Evolutionary conservation across 2,797 vertebrate species (phyloP).

Genomic region (Lepus townsendii): DNA sequence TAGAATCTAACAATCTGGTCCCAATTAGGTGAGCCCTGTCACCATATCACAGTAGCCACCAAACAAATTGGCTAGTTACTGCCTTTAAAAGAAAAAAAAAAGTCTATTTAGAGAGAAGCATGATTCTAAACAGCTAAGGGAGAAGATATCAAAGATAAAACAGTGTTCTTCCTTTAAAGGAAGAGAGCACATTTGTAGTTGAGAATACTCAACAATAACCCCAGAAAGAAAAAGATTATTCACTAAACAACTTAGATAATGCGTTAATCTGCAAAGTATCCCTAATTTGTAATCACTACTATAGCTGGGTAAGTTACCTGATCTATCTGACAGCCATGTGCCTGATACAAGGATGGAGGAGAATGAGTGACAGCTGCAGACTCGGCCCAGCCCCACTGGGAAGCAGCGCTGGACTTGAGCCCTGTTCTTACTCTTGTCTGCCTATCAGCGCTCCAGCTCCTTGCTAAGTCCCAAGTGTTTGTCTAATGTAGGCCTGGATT

Average conservation of each 20-base stretch:
- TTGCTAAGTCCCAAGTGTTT: neutral
- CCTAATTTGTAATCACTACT: neutral
- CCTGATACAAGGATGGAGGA: neutral
- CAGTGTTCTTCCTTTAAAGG: slow-evolving; percentile 40
- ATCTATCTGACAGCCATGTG: neutral
- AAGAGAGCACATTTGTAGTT: neutral
- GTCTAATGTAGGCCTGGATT: slow-evolving; percentile 4
- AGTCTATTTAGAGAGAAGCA: neutral
- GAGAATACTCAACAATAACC: slow-evolving; percentile 9
- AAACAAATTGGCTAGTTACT: neutral
- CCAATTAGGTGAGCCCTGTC: slow-evolving; percentile 2
- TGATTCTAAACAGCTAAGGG: slow-evolving; percentile 36
- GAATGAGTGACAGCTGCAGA: neutral
- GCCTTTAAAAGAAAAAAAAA: neutral
- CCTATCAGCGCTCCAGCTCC: neutral
- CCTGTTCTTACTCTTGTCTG: neutral
- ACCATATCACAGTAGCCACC: neutral
- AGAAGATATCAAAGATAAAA: slow-evolving; percentile 52
- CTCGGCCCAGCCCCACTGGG: neutral
- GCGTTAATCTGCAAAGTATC: slow-evolving; percentile 5
- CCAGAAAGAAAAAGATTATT: slow-evolving; percentile 4
- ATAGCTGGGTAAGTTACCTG: neutral
- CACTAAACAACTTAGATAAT: slow-evolving; percentile 17
- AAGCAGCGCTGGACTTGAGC: neutral
- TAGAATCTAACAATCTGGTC: slow-evolving; percentile 1